Conservation (phyloP, 1,140 invertebrate species). For the Drosophila melanogaster region DNA sequence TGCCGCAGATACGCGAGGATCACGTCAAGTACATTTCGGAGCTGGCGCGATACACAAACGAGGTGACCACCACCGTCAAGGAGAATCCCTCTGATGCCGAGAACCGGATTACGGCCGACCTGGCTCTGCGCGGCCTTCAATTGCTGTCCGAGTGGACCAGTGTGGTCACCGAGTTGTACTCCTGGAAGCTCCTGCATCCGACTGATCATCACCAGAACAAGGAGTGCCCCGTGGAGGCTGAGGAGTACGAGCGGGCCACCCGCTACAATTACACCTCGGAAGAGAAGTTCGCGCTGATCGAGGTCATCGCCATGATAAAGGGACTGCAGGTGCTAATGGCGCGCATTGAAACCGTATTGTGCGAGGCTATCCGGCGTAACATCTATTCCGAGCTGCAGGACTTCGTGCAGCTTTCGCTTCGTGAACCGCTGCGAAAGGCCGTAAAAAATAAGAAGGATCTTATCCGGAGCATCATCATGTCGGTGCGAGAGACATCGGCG, state of each 20-base stretch:
- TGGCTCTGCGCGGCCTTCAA: conserved; percentile 96
- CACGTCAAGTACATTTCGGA: conserved; percentile 99
- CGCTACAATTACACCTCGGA: conserved; percentile 99
- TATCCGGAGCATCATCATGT: conserved; percentile 96
- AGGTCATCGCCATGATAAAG: conserved; percentile 99
- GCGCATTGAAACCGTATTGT: conserved; percentile 98
- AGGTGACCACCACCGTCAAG: conserved; percentile 96
- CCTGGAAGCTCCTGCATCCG: conserved; percentile 99
- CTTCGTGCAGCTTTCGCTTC: conserved; percentile 95
- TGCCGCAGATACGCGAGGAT: conserved; percentile 97
- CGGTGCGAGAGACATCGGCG: conserved; percentile 97
- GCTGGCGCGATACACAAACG: conserved; percentile 97
- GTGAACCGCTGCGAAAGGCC: conserved; percentile 97
- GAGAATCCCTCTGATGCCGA: conserved; percentile 96
- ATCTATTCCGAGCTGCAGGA: conserved; percentile 99
- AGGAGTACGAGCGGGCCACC: conserved; percentile 99
- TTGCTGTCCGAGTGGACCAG: conserved; percentile 98
- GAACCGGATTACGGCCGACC: conserved; percentile 96
- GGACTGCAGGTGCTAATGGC: conserved; percentile 98
- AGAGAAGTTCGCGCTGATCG: conserved; percentile 99
- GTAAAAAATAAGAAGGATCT: conserved; percentile 99
- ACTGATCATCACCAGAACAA: conserved; percentile 99
- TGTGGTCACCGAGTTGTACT: conserved; percentile 98
- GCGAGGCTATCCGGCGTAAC: conserved; percentile 96
- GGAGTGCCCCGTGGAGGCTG: conserved; percentile 97